Evolutionary conservation across 2,113 vertebrate genomes (phyloP).

Genomic region (Elanoides forficatus): DNA sequence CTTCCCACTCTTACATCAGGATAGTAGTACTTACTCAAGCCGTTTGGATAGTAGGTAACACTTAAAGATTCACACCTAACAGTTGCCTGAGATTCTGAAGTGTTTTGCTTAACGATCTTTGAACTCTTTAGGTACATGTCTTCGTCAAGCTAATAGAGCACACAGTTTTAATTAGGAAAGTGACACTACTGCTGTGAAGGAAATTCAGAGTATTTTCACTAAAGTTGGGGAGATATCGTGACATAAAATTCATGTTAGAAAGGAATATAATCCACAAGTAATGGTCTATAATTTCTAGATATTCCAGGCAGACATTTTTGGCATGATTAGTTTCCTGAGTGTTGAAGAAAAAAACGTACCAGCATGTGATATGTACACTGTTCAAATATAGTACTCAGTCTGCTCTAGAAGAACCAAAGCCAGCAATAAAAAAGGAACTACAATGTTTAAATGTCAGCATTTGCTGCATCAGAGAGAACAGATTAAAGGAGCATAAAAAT

Average conservation of each 20-base stretch:
- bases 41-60: neutral
- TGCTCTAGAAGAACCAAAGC: slow-evolving; percentile 3
- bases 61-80: neutral
- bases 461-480: slow-evolving; percentile 15
- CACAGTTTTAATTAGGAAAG: neutral
- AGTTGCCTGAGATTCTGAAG: neutral
- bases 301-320: slow-evolving; percentile 9
- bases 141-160: neutral
- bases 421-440: slow-evolving; percentile 34
- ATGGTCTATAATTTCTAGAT: neutral
- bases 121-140: neutral
- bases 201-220: neutral
- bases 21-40: neutral
- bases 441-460: slow-evolving; percentile 37
- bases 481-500: neutral
- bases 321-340: neutral
- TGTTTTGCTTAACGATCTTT: neutral
- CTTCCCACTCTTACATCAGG: neutral
- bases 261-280: neutral
- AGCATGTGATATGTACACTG: neutral
- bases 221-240: neutral
- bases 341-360: slow-evolving; percentile 4
- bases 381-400: slow-evolving; percentile 38
- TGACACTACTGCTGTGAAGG: neutral
- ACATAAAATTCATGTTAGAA: neutral